These are phyloP conservation scores for Nothoprocta pentlandii DNA, from an alignment of 2,113 vertebrate species.

Conservation along the genomic window DNA sequence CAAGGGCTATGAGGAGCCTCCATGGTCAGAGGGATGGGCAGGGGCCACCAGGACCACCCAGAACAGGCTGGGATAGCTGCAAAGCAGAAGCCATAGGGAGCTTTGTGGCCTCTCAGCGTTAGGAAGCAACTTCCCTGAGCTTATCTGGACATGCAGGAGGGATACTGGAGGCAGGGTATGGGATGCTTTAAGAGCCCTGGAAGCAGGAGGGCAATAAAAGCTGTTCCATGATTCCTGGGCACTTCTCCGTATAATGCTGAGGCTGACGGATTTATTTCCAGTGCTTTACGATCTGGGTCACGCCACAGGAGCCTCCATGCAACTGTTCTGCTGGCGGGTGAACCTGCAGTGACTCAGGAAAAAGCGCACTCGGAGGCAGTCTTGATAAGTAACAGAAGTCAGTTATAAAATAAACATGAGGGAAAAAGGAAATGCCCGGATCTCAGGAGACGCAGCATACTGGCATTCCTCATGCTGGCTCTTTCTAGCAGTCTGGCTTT, in stretches of 20 bases:
- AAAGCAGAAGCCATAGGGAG: neutral
- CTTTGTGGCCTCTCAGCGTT: neutral
- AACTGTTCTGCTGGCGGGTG: slow-evolving; percentile 60
- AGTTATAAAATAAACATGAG: slow-evolving; percentile 6
- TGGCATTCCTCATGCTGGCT: neutral
- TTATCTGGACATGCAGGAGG: fast-evolving
- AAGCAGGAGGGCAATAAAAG: neutral
- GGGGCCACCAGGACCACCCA: neutral
- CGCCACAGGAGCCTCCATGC: slow-evolving; percentile 34
- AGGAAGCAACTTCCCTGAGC: neutral
- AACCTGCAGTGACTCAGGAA: slow-evolving; percentile 41
- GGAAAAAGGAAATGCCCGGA: neutral
- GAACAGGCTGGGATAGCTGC: neutral
- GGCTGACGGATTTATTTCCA: neutral
- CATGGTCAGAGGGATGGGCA: neutral
- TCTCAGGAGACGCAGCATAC: neutral
- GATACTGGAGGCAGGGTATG: neutral
- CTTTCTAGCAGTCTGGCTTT: neutral
- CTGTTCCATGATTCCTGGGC: neutral
- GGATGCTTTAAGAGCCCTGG: neutral
- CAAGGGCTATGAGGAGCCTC: fast-evolving
- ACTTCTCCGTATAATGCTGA: slow-evolving; percentile 42
- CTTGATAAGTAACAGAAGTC: slow-evolving; percentile 20
- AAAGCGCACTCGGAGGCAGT: neutral
- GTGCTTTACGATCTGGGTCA: slow-evolving; percentile 1